Evolutionary conservation across 1,140 invertebrate genomes (phyloP).

Genomic region (Procambarus virginalis): DNA sequence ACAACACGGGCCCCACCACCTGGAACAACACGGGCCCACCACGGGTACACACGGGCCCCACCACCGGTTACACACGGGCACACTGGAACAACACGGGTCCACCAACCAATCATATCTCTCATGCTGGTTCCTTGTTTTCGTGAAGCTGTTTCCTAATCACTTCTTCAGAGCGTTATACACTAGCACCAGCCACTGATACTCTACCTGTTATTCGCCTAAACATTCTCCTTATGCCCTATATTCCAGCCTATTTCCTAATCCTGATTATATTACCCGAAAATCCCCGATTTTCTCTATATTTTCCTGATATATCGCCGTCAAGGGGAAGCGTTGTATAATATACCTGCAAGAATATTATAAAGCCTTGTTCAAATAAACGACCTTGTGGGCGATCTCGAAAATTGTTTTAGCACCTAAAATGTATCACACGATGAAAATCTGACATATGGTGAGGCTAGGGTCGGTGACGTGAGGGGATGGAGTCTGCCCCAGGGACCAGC

Average conservation of each 20-base stretch:
- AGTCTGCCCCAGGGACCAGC: background rate
- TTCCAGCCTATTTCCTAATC: background rate
- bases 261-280: too few relatives aligned
- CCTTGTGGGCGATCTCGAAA: slow-evolving; percentile 3
- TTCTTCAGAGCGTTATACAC: slow-evolving; percentile 6
- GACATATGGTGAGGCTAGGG: background rate
- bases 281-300: background rate
- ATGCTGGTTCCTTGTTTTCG: background rate
- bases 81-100: background rate
- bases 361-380: background rate
- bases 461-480: background rate
- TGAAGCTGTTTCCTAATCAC: background rate
- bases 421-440: slow-evolving; percentile 24
- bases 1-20: background rate
- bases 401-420: slow-evolving; percentile 38
- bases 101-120: background rate
- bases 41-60: background rate
- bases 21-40: background rate
- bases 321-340: background rate
- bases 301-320: background rate
- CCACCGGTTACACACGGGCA: background rate
- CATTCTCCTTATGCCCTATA: too few relatives aligned
- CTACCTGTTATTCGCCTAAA: background rate
- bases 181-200: background rate
- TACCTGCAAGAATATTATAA: background rate